phyloP scores from a whole-genome alignment of 2,797 vertebrate genomes.

The Nothura maculosa region DNA sequence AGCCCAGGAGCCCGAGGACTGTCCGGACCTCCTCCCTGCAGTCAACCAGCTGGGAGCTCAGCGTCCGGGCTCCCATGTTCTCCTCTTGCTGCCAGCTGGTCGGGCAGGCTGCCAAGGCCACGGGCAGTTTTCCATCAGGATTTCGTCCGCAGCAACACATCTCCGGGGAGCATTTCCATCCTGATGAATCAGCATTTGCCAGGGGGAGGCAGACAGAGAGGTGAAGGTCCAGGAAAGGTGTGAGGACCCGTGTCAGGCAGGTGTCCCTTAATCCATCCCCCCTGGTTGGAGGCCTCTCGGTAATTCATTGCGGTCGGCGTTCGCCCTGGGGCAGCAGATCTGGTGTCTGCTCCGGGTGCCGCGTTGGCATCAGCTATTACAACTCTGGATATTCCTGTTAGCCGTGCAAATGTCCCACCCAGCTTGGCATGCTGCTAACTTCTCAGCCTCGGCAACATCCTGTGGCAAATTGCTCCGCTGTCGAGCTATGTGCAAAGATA shows the following conservation, averaged over 20 bases:
- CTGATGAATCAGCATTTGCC: constrained; percentile 69
- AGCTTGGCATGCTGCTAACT: not conserved
- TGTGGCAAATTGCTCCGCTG: constrained; percentile 20
- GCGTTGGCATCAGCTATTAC: constrained; percentile 42
- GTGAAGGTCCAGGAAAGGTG: constrained; percentile 41
- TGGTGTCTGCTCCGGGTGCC: constrained; percentile 11
- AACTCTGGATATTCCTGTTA: constrained; percentile 55
- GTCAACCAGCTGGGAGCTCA: not conserved
- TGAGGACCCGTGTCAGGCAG: not conserved
- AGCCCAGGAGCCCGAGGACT: not conserved
- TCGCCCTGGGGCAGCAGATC: constrained; percentile 27
- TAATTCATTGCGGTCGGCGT: constrained; percentile 53
- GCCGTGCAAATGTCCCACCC: constrained; percentile 4
- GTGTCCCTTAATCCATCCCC: constrained; percentile 17
- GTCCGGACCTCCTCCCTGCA: not conserved
- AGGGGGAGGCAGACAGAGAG: constrained; percentile 24
- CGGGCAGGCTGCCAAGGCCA: constrained; percentile 60
- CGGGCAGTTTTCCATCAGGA: constrained; percentile 60
- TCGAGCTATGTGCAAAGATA: not conserved
- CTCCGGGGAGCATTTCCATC: constrained; percentile 39
- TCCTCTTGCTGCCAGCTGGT: constrained; percentile 69
- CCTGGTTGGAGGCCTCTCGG: constrained; percentile 4
- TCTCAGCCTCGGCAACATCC: not conserved
- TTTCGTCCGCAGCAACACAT: not conserved
- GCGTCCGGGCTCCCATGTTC: constrained; percentile 31